Percentiles rank a stretch among this genome's conserved stretches.
Conservation (phyloP, 2,113 vertebrate species). For the Heteronetta atricapilla region DNA sequence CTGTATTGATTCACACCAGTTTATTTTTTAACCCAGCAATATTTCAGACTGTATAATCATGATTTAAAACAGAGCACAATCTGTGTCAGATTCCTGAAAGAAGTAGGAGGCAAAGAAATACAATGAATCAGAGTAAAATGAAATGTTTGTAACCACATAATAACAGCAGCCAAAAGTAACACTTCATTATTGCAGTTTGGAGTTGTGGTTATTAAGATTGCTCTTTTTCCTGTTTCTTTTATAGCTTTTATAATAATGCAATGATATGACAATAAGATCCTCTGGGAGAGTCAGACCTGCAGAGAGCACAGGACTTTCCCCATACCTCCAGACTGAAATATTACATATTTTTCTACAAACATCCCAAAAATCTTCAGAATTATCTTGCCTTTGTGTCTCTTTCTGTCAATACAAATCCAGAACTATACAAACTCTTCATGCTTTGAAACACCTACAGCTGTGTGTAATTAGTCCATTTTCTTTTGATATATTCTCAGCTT, state of each 20-base stretch:
- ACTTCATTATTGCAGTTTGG: slow-evolving; percentile 44
- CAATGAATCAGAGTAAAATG: slow-evolving; percentile 30
- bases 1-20: background rate
- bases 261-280: background rate
- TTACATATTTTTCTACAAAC: slow-evolving; percentile 16
- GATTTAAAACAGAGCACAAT: background rate
- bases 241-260: slow-evolving; percentile 41
- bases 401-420: slow-evolving; percentile 33
- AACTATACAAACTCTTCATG: slow-evolving; percentile 21
- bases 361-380: background rate
- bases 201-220: slow-evolving; percentile 12
- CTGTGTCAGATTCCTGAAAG: background rate
- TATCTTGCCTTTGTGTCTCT: slow-evolving; percentile 19
- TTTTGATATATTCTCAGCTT: slow-evolving; percentile 45
- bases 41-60: background rate
- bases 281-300: slow-evolving; percentile 6
- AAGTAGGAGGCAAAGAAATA: background rate
- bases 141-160: slow-evolving; percentile 5
- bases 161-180: slow-evolving; percentile 52
- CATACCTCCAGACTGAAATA: background rate
- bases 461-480: background rate
- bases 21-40: background rate
- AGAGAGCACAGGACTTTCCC: slow-evolving; percentile 46
- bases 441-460: slow-evolving; percentile 46
- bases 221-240: slow-evolving; percentile 45